Evolutionary conservation across 2,888 invertebrate species (phyloP), one percentile per base, ranked within the genome.

Genomic region (Chrysopilus asiliformis): DNA sequence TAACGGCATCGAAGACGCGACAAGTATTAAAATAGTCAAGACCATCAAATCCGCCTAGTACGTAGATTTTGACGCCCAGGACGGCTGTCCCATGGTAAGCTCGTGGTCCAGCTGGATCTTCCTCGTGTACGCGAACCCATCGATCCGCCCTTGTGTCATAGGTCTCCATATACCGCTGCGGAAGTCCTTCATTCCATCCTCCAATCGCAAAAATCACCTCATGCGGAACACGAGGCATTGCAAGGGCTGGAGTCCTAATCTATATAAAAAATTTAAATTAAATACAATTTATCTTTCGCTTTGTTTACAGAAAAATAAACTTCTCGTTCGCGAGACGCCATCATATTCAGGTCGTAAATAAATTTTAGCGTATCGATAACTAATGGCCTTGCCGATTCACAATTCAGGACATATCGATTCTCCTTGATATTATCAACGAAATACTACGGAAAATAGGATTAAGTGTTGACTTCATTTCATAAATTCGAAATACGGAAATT

Each of bases 81-180:
- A 90, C 85, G 0, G 85, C 87, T 1, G 87, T 84, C n/a, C 91
- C 91, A 54, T 93, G 93, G 58, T 93, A 93, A 1, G 90, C 91
- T 35, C 91, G 70, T 1, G 90, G 84, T 16, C 87, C 89, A 9
- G 74, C 72, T 3, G 82, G 77, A 60, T 87, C 87, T 29, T 81
- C 79, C 52, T 85, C 80, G 13, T 50, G 49, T 16, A 61, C 58
- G 34, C 55, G 53, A 33, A 87, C 80, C 89, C 90, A 90, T 31
- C 87, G 74, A 62, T 90, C 89, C 2, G 89, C 87, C 49, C 86
- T 68, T 0, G 85, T 85, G 49, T 90, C 89, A 55, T 89, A 90
- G 0, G 87, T 84, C 60, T 90, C 89, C 45, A 89, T 83, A 56
- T 77, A 79, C 4, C 70, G 52, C 40, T 56, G 62, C 12, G 64